A percentile compares a stretch with the other conserved stretches of the same genome.
Conservation (phyloP, 1,140 invertebrate species). For the Drosophila aff. region DNA sequence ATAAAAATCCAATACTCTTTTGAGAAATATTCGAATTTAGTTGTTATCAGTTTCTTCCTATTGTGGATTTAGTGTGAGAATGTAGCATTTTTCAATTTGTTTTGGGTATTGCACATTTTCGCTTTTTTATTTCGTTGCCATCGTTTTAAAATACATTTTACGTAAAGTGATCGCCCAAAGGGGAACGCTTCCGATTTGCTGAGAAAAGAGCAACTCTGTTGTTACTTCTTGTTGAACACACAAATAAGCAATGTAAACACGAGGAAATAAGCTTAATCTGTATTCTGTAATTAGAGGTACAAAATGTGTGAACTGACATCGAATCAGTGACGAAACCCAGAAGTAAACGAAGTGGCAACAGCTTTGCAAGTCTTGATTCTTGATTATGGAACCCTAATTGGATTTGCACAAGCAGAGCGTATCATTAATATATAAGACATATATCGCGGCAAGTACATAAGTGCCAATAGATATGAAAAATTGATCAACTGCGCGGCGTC, state of each 20-base stretch:
- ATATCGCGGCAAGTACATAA: constrained; percentile 31
- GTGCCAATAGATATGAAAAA: constrained; percentile 45
- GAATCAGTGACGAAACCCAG: neutral
- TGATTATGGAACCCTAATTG: constrained; percentile 48
- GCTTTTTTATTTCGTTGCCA: neutral
- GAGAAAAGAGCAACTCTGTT: neutral
- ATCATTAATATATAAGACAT: constrained; percentile 13
- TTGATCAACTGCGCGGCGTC: constrained; percentile 39
- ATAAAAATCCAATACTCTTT: neutral
- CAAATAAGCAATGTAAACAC: neutral
- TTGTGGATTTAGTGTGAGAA: neutral
- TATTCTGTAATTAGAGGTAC: neutral
- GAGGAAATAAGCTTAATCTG: neutral
- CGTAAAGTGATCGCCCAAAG: neutral
- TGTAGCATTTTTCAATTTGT: neutral
- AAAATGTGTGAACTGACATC: too few species aligned
- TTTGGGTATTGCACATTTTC: neutral
- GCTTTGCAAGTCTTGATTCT: constrained; percentile 10
- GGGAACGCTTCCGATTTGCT: neutral
- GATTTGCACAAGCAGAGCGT: constrained; percentile 11
- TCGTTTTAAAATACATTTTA: neutral
- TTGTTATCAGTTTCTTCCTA: neutral
- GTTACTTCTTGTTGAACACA: neutral
- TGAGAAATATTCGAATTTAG: neutral
- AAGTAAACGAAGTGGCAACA: neutral